Evolutionary conservation across 2,113 vertebrate genomes (phyloP).

Genomic region (Epinephelus fuscoguttatus): DNA sequence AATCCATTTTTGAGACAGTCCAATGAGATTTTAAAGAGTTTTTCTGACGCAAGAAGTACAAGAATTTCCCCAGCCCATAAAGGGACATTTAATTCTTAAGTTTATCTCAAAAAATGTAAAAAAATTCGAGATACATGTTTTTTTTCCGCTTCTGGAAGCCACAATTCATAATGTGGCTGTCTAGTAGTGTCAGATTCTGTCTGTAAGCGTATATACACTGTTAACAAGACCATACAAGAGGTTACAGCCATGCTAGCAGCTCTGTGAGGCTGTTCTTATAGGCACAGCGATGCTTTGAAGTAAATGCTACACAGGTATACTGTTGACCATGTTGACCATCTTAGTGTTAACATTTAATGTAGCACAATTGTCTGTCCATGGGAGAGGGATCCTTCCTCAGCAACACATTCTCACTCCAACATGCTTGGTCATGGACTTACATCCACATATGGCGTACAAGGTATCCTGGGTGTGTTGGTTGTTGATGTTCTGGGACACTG

Average conservation of each 20-base stretch:
- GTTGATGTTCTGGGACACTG: too few relatives aligned
- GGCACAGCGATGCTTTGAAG: neutral
- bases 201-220: neutral
- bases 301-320: too few relatives aligned
- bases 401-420: too few relatives aligned
- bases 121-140: neutral
- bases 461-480: too few relatives aligned
- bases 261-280: neutral
- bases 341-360: too few relatives aligned
- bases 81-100: neutral
- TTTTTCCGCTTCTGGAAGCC: neutral
- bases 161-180: neutral
- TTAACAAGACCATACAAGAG: too few relatives aligned
- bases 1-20: neutral
- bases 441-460: too few relatives aligned
- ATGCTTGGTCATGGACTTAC: too few relatives aligned
- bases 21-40: neutral
- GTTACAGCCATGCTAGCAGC: neutral
- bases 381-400: too few relatives aligned
- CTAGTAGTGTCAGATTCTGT: neutral
- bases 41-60: neutral
- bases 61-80: neutral
- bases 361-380: too few relatives aligned
- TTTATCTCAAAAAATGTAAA: neutral
- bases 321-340: too few relatives aligned